Percentiles rank a stretch among this genome's conserved stretches.
Evolutionary conservation across 2,797 vertebrate genomes (phyloP).

Genomic region (Tolypeutes matacus): DNA sequence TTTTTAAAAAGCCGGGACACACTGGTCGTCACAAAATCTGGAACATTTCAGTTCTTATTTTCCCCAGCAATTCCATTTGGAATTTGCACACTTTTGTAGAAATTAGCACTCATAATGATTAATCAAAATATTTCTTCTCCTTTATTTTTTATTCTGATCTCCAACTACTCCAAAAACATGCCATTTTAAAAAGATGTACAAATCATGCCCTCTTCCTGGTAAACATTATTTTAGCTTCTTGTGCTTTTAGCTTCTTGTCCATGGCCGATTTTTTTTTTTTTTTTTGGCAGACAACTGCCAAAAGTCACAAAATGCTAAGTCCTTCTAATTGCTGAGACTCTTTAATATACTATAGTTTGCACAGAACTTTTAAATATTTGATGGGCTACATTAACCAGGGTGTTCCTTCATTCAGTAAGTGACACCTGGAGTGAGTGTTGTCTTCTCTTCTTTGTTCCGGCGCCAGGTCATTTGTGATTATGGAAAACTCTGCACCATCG

Average conservation of each 20-base stretch:
- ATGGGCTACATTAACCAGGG: not conserved
- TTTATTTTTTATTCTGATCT: not conserved
- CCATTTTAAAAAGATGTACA: not conserved
- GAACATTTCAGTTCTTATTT: not conserved
- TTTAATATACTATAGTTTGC: not conserved
- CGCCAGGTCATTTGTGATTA: not conserved
- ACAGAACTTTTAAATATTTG: not conserved
- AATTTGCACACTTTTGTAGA: slow-evolving; percentile 8
- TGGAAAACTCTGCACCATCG: not conserved
- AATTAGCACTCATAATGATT: not conserved
- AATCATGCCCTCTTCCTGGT: not conserved
- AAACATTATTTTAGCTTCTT: not conserved
- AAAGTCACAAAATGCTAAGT: slow-evolving; percentile 15
- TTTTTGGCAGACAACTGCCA: not conserved
- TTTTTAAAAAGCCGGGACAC: not conserved
- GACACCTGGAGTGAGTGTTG: not conserved
- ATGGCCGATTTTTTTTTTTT: not conserved
- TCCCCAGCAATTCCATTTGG: not conserved
- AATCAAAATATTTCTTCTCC: not conserved
- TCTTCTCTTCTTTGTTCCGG: not conserved
- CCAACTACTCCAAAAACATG: not conserved
- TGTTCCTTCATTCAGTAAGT: not conserved
- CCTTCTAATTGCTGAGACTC: not conserved
- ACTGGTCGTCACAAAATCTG: not conserved
- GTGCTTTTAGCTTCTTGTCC: not conserved